phyloP scores from a whole-genome alignment of 2,888 invertebrate species.

The Ceramica pisi region DNA sequence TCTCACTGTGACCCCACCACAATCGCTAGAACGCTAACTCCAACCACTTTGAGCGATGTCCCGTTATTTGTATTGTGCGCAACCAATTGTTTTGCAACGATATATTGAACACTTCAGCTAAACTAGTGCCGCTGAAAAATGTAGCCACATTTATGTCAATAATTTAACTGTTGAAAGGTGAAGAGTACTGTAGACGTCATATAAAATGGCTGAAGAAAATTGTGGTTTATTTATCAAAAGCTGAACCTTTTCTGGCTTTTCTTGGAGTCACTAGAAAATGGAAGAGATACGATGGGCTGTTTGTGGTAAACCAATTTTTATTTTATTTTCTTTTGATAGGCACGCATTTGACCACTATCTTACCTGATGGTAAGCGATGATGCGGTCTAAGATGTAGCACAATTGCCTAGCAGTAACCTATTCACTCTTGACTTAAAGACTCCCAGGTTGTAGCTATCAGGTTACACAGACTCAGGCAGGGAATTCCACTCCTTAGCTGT shows the following conservation, averaged over 20 bases:
- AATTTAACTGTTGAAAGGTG: slow-evolving; percentile 25
- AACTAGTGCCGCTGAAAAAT: slow-evolving; percentile 51
- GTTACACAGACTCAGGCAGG: too few relatives aligned
- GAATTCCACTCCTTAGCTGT: too few relatives aligned
- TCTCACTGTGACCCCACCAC: slow-evolving; percentile 38
- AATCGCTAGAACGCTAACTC: slow-evolving; percentile 62
- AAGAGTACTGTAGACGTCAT: slow-evolving; percentile 2
- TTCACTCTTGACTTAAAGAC: too few relatives aligned
- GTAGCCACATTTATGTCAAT: slow-evolving; percentile 46
- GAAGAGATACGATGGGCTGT: not conserved
- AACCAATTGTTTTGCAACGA: slow-evolving; percentile 75
- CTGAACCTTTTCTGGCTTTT: not conserved
- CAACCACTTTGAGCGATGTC: slow-evolving; percentile 72
- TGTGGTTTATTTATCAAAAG: not conserved
- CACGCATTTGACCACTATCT: too few relatives aligned
- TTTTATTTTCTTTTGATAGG: too few relatives aligned
- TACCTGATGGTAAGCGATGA: too few relatives aligned
- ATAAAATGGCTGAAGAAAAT: slow-evolving; percentile 17
- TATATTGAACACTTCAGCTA: slow-evolving; percentile 54
- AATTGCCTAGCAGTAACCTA: too few relatives aligned
- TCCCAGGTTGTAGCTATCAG: too few relatives aligned
- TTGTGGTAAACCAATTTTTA: not conserved
- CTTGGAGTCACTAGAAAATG: not conserved
- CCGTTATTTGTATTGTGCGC: slow-evolving; percentile 76
- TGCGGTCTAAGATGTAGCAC: too few relatives aligned